Evolutionary conservation across 1,140 invertebrate species (phyloP), one percentile per base, ranked within the genome.

Genomic region (Tetramorium parvispinum): DNA sequence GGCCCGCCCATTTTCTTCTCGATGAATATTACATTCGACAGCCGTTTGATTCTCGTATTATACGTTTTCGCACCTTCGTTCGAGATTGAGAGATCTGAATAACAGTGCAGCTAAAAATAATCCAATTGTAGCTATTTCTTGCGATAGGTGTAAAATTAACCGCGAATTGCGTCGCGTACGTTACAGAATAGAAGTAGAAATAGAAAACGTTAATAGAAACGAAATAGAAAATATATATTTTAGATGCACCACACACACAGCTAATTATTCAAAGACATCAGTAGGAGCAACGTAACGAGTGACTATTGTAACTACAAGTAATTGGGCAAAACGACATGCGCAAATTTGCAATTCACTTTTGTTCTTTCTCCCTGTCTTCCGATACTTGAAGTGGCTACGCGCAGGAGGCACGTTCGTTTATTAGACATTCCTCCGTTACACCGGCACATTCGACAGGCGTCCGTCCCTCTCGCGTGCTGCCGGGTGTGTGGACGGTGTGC

Each of bases 351-450:
- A 18, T n/a, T 73, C 68, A 16, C 79, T 73, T 46, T 59, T 51
- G 66, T 82, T 46, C 43, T 61, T 73, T 82, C 49, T 21, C 24
- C 66, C 43, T n/a, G 46, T 53, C 51, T 53, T 53, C 11, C 51
- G 79, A 82, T 73, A 59, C 79, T 82, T 82, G 11, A 85, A 79
- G 85, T 87, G 77, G 83, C 70, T 77, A 46, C 18, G 79, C 51
- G 75, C 32, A 85, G 68, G 86, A 87, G 77, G 73, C 53, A 85
- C 88, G 83, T 88, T 92, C 93, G 91, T 94, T 32, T 94, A 94
- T 94, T 94, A 93, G 92, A 93, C 92, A 94, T 94, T 94, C 93
- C 92, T 91, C 88, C 79, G 89, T 91, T 91, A 88, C 32, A 63
- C 92, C 81, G 83, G 88, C 81, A 75, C 55, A 71, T 89, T 73